Base-by-base conservation (phyloP, 2,888 invertebrate species). In the Catocala nupta region DNA sequence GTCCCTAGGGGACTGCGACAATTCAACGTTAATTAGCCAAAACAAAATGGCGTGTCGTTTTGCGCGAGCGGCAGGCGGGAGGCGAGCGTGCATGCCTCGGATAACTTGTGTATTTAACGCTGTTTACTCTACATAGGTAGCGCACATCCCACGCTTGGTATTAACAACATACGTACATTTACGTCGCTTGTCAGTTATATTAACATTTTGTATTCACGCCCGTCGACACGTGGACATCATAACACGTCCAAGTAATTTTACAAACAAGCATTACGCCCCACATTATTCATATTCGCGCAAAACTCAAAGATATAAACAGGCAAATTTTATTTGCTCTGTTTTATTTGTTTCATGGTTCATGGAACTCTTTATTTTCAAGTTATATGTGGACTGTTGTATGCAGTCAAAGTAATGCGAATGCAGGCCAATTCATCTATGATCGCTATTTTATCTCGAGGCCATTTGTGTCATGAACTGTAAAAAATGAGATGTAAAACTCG, bases 11-110 rank as follows among this genome's bases (percentile, higher is more conserved):
- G 59, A 63, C 62, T 69, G 74, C 68, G 75, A 80, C 83, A 78
- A 78, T 82, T 73, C 80, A 63, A 73, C 75, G 80, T 84, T 83
- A 84, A 84, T 83, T 84, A 84, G 79, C 74, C 66, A 68, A 80
- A 82, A 81, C 84, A 80, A 81, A 83, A 83, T 81, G 81, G 80
- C 70, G 71, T 65, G 68, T 69, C 77, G 73, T 81, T 77, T 77
- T 69, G 68, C 63, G 62, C 58, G 59, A 52, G 63, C 57, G 57
- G 60, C 58, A 55, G 49, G 63, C 57, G 57, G 59, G 58, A 55
- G 51, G 59, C 60, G 56, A 56, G 73, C 67, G 62, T 63, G 68
- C 71, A 72, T 59, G 68, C 71, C 68, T 65, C 65, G 75, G 77
- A 81, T 81, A 78, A 71, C 80, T 78, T 78, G 74, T 77, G 71